Base-by-base conservation (phyloP, 2,888 invertebrate genomes). In the Nemotelus pantherinus region DNA sequence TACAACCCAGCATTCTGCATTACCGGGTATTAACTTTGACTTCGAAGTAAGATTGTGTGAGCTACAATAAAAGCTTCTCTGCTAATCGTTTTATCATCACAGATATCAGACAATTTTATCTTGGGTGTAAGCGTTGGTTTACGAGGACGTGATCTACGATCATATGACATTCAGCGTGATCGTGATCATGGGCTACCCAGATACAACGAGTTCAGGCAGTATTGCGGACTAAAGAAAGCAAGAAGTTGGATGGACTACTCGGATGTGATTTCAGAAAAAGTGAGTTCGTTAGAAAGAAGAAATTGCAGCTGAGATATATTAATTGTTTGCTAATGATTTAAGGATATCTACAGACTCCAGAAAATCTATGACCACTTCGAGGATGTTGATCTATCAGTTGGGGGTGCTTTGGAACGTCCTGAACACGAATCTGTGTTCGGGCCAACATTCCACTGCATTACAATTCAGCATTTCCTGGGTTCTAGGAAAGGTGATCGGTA, bases 361-460 rank as follows among this genome's bases (percentile, higher is more conserved):
- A 83, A 87, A 0, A 83, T 94, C 0, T 95, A 95, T 86, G 91
- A 90, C 78, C 89, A 89, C 64, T 92, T 92, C 0, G 92, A 94
- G 76, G 96, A 97, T 85, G 93, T 97, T 2, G 97, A 97, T 82
- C 85, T 97, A 76, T 94, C 94, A 10, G 94, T 96, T 6, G 97
- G 93, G 1, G 96, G 93, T 0, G 91, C 95, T 0, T 85, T 96
- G 71, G 97, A 97, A 86, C 87, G 87, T 0, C 92, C 93, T 78
- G 92, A 95, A 1, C 90, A 91, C 0, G 95, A 93, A 0, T 91
- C 95, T 0, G 89, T 94, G 68, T 90, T 93, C 0, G 97, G 97
- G 0, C 96, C 96, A 1, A 96, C 96, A 0, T 96, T 94, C 89
- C 89, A 95, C 2, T 96, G 96, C 84, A 93, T 97, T 80, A 87